phyloP scores from a whole-genome alignment of 2,888 invertebrate genomes.

The Dione vanillae region DNA sequence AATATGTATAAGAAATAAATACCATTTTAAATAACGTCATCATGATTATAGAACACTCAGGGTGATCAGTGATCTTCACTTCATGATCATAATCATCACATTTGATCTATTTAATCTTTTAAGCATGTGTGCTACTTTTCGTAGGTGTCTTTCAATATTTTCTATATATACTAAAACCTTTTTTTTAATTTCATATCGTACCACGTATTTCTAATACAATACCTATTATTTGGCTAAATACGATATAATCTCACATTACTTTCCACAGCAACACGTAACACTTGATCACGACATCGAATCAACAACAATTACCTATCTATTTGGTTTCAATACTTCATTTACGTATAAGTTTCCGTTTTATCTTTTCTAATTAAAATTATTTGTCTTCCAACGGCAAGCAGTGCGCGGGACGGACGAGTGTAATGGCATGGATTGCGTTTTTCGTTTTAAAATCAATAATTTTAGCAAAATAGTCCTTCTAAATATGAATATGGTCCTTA shows the following conservation, averaged over 20 bases:
- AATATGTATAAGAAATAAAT: not conserved
- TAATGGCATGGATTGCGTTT: slow-evolving; percentile 43
- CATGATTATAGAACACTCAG: too few species aligned
- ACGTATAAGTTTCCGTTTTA: slow-evolving; percentile 24
- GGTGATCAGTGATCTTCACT: too few species aligned
- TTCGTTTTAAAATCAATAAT: slow-evolving; percentile 25
- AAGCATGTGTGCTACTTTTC: too few species aligned
- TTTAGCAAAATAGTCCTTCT: slow-evolving; percentile 37
- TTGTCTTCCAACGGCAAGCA: slow-evolving; percentile 46
- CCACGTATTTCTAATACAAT: too few species aligned
- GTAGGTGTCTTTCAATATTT: too few species aligned
- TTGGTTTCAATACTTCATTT: slow-evolving; percentile 27
- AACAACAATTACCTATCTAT: slow-evolving; percentile 22
- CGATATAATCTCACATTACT: slow-evolving; percentile 11
- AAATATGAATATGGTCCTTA: slow-evolving; percentile 19
- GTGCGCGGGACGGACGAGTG: slow-evolving; percentile 47
- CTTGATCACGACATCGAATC: not conserved
- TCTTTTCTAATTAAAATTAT: slow-evolving; percentile 45
- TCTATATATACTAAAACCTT: too few species aligned
- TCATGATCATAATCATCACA: too few species aligned
- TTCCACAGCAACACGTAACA: not conserved
- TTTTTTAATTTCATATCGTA: too few species aligned
- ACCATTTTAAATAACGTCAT: too few species aligned
- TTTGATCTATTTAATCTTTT: too few species aligned
- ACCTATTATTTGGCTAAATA: not conserved